Base-by-base conservation (phyloP, 2,113 vertebrate species). In the Corythornis cristatus region DNA sequence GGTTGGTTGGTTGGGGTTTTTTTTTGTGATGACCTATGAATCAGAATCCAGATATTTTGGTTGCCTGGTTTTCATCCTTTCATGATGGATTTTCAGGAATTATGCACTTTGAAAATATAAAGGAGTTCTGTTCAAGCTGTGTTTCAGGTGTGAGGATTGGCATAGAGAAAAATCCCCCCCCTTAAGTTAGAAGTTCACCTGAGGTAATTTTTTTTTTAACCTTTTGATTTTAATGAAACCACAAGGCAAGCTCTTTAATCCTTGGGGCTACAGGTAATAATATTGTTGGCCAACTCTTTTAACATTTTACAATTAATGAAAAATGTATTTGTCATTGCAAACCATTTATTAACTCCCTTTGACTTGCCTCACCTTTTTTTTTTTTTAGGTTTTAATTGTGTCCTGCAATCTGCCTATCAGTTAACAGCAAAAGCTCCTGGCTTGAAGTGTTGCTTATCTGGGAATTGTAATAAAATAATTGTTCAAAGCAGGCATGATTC, bases 321-420 rank as follows among this genome's bases (percentile, higher is more conserved):
- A 90, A 85, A 83, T 81, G 5, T 50, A 70, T 62, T 94, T 92
- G 53, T 89, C 53, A 43, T 93, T 89, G 46, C 29, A 82, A 72
- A 51, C 22, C 15, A 48, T 83, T 88, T 90, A 86, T 79, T 92
- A 85, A 83, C 54, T 89, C 35, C 42, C 33, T 80, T 87, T 88
- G 64, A 86, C 42, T 83, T 85, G 17, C 28, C 10, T 83, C 37
- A 33, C 60, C 20, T 62, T 37, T 37, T 37, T 37, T 37, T 83
- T 77, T 86, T 46, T 54, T 12, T 62, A 83, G 50, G 8, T 70
- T 93, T 89, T 77, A 88, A 79, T 83, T 89, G 90, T 93, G 87
- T 89, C 71, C 75, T 91, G 11, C 46, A 80, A 40, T 80, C 37
- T 89, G 28, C 18, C 1, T 89, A 73, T 94, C 56, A 51, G 50